Conservation (phyloP, 1,140 invertebrate species). For the Drosophila arawakana region DNA sequence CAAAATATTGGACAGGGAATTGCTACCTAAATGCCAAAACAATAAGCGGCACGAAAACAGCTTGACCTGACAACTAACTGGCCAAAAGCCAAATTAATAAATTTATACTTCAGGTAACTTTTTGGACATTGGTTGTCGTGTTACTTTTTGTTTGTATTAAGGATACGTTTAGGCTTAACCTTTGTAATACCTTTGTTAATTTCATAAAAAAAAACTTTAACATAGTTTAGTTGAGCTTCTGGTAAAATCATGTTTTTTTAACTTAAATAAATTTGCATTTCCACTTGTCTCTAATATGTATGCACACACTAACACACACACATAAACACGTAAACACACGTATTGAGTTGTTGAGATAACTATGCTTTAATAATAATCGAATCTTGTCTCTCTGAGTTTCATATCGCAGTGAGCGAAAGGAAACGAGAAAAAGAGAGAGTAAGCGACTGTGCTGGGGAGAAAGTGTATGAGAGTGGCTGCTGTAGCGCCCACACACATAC, state of each 20-base stretch:
- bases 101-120: slow-evolving; percentile 16
- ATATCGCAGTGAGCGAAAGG: not conserved
- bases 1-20: too few species aligned
- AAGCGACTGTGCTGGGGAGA: too few species aligned
- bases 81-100: slow-evolving; percentile 24
- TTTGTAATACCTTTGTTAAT: slow-evolving; percentile 7
- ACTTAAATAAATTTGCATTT: slow-evolving; percentile 15
- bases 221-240: not conserved
- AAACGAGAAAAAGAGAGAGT: not conserved
- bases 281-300: slow-evolving; percentile 51
- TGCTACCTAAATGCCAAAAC: slow-evolving; percentile 52
- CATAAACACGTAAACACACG: not conserved
- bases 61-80: slow-evolving; percentile 42
- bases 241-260: not conserved
- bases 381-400: slow-evolving; percentile 37
- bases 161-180: slow-evolving; percentile 4
- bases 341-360: slow-evolving; percentile 33
- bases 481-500: too few species aligned
- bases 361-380: slow-evolving; percentile 68
- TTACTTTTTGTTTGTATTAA: not conserved
- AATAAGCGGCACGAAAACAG: slow-evolving; percentile 51
- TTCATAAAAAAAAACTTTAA: not conserved
- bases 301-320: slow-evolving; percentile 35
- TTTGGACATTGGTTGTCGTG: not conserved
- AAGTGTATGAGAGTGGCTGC: too few species aligned